Conservation (phyloP, 2,797 vertebrate species). For the Acropternis orthonyx region DNA sequence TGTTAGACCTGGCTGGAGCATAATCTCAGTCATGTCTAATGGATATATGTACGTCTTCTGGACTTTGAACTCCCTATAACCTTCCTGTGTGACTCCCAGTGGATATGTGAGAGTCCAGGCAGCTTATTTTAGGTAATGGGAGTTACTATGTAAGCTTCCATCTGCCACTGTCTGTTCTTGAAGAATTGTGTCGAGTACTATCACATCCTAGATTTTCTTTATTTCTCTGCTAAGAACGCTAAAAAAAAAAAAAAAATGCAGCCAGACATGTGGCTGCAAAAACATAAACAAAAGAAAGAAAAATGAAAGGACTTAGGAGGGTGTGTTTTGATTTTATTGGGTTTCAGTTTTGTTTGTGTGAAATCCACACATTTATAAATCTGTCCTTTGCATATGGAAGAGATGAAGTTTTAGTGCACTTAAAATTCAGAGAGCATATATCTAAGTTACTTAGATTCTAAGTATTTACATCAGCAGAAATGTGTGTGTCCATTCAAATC, state of each 20-base stretch:
- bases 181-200: background rate
- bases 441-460: background rate
- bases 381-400: background rate
- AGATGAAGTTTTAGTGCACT: background rate
- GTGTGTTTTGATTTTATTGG: background rate
- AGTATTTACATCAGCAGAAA: background rate
- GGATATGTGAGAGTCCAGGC: background rate
- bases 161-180: constrained; percentile 3
- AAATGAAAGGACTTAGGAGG: background rate
- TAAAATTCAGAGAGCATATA: background rate
- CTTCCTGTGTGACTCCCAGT: background rate
- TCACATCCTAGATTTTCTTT: constrained; percentile 5
- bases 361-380: background rate
- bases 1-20: background rate
- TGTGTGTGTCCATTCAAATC: background rate
- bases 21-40: background rate
- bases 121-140: background rate
- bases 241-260: background rate
- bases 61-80: background rate
- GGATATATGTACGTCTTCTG: background rate
- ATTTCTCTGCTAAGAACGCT: background rate
- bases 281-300: background rate
- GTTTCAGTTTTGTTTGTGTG: fast-evolving
- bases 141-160: background rate
- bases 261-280: background rate